Evolutionary conservation across 2,888 invertebrate species (phyloP).

Genomic region (Ophioninae sp.): DNA sequence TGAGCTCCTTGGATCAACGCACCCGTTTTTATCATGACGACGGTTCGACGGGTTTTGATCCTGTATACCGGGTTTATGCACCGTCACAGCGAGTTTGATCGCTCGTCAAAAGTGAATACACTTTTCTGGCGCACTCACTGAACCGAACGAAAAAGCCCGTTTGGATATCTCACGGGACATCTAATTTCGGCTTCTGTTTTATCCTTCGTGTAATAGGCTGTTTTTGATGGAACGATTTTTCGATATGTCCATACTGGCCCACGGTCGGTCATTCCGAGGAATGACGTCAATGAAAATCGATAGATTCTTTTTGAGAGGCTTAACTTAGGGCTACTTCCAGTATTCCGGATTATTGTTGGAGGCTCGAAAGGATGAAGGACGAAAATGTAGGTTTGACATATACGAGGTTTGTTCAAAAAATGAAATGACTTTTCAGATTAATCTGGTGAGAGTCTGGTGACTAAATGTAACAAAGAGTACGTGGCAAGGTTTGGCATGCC

Average conservation of each 20-base stretch:
- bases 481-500: too few relatives aligned
- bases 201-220: not conserved
- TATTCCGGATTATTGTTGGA: too few relatives aligned
- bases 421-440: too few relatives aligned
- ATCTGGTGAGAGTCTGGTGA: too few relatives aligned
- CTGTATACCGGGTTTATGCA: not conserved
- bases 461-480: too few relatives aligned
- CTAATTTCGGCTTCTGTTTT: not conserved
- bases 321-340: too few relatives aligned
- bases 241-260: not conserved
- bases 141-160: not conserved
- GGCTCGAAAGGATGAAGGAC: too few relatives aligned
- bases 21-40: constrained; percentile 53
- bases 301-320: not conserved
- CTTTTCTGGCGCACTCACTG: not conserved
- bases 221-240: not conserved
- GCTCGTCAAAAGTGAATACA: constrained; percentile 1
- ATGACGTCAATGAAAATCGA: not conserved
- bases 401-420: too few relatives aligned
- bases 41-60: constrained; percentile 37
- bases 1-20: constrained; percentile 53
- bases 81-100: constrained; percentile 9
- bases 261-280: not conserved
- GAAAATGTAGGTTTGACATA: too few relatives aligned
- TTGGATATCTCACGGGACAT: not conserved